Percentiles rank a stretch among this genome's conserved stretches.
Conservation (phyloP, 2,888 invertebrate genomes). For the Heliconius ethilla region DNA sequence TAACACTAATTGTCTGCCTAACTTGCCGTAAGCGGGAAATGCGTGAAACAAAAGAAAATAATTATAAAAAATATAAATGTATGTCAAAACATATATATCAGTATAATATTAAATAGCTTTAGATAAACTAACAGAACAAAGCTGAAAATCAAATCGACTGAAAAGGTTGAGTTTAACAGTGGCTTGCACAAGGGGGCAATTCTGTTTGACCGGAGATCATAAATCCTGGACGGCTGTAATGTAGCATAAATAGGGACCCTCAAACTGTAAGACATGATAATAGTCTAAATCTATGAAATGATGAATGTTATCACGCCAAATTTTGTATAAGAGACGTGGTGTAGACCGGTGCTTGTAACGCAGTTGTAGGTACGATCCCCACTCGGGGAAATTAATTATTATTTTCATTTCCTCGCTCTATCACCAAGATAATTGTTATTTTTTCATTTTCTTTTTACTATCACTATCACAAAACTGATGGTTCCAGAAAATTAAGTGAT, state of each 20-base stretch:
- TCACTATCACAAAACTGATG: too few species aligned
- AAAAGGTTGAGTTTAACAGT: conserved; percentile 33
- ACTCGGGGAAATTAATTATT: too few species aligned
- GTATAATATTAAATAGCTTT: neutral
- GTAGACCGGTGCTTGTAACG: too few species aligned
- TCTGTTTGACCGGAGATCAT: conserved; percentile 36
- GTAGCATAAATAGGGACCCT: conserved; percentile 38
- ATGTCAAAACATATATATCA: neutral
- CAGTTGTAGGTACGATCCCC: too few species aligned
- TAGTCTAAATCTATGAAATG: conserved; percentile 28
- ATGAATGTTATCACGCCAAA: neutral
- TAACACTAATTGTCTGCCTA: too few species aligned
- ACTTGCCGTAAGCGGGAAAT: too few species aligned
- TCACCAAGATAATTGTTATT: too few species aligned
- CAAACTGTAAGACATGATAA: conserved; percentile 31
- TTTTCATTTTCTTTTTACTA: too few species aligned
- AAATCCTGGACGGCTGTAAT: conserved; percentile 42
- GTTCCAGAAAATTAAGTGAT: too few species aligned
- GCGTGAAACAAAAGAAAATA: too few species aligned
- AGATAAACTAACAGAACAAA: neutral
- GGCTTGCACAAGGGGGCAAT: conserved; percentile 28
- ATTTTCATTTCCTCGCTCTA: too few species aligned
- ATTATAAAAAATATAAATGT: neutral
- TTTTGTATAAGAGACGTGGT: too few species aligned
- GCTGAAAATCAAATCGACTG: conserved; percentile 31